These are phyloP conservation scores for Drosophila melanica DNA, from an alignment of 1,140 invertebrate genomes.

Conservation along the genomic window DNA sequence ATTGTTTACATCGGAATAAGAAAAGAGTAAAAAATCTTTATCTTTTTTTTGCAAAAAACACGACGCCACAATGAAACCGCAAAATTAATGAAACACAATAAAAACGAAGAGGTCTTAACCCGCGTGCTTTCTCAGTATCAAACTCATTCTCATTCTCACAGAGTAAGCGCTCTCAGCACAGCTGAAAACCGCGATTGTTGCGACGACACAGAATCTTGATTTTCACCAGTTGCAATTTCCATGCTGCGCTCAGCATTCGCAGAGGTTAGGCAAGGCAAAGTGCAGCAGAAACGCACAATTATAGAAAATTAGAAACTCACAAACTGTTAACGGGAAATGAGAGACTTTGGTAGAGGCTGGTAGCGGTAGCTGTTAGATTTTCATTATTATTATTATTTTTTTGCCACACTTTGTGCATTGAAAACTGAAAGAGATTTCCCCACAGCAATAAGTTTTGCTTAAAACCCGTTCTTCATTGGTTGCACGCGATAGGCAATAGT, in stretches of 20 bases:
- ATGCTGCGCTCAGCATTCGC: constrained; percentile 17
- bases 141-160: constrained; percentile 7
- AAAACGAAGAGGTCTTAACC: constrained; percentile 44
- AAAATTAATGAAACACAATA: constrained; percentile 52
- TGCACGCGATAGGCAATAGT: constrained; percentile 6
- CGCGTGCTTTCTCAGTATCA: constrained; percentile 15
- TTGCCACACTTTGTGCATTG: not conserved
- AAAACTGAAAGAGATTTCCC: not conserved
- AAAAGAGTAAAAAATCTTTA: constrained; percentile 16
- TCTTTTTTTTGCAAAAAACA: constrained; percentile 14
- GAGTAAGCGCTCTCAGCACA: constrained; percentile 4
- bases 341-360: constrained; percentile 16
- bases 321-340: constrained; percentile 33
- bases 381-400: no score
- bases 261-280: constrained; percentile 50
- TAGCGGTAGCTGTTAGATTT: not conserved
- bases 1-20: not conserved
- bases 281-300: constrained; percentile 36
- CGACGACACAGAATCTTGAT: constrained; percentile 19
- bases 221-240: constrained; percentile 13
- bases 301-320: not conserved
- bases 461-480: constrained; percentile 25
- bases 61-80: constrained; percentile 49
- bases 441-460: not conserved
- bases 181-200: constrained; percentile 23